Percentiles rank a stretch among this genome's conserved stretches.
Evolutionary conservation across 2,797 vertebrate genomes (phyloP).

Genomic region (Pangasius krempfi): DNA sequence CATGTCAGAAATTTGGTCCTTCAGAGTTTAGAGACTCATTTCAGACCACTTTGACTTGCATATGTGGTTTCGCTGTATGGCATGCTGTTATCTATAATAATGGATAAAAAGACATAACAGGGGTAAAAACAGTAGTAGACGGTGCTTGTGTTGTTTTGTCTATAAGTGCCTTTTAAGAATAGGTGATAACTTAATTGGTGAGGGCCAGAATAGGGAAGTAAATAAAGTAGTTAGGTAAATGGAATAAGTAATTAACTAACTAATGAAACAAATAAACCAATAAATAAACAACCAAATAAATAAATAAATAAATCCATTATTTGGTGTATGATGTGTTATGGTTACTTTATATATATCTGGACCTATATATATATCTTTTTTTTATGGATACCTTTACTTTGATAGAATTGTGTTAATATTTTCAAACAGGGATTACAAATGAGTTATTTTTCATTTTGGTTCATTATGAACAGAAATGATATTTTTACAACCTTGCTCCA

Average conservation of each 20-base stretch:
- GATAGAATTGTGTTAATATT: neutral
- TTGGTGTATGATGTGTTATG: neutral
- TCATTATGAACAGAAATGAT: neutral
- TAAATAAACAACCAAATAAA: neutral
- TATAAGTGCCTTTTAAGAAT: neutral
- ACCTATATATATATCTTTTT: neutral
- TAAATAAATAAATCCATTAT: neutral
- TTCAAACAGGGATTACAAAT: neutral
- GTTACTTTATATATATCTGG: neutral
- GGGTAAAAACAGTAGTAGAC: neutral
- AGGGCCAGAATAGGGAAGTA: neutral
- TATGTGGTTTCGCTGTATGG: neutral
- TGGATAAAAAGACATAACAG: neutral
- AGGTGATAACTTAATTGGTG: neutral
- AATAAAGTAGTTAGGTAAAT: neutral
- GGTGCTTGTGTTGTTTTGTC: neutral
- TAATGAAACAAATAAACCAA: neutral
- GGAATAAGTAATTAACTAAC: neutral
- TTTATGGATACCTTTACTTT: neutral
- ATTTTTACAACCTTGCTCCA: neutral
- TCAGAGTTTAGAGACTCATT: neutral
- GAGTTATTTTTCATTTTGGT: neutral
- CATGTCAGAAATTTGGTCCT: neutral
- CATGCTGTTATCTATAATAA: neutral
- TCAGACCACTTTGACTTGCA: neutral